A percentile compares a stretch with the other conserved stretches of the same genome.
These are phyloP conservation scores for Euproctis similis DNA, from an alignment of 2,888 invertebrate genomes.

Conservation along the genomic window DNA sequence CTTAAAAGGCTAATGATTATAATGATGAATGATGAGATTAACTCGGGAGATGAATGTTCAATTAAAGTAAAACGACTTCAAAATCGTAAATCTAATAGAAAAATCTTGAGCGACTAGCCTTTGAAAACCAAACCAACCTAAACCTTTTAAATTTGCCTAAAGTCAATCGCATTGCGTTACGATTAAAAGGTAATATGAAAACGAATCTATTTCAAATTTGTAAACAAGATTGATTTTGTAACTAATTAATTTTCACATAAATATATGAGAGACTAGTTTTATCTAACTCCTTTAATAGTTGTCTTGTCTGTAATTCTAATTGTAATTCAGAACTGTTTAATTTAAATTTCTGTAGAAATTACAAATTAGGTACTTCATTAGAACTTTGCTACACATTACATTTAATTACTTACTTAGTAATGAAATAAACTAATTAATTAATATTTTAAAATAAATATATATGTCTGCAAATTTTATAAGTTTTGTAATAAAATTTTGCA, in stretches of 20 bases:
- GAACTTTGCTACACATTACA: slow-evolving; percentile 1
- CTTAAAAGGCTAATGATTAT: too few relatives aligned
- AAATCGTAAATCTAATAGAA: too few relatives aligned
- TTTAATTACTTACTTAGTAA: too few relatives aligned
- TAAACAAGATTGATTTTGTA: slow-evolving; percentile 13
- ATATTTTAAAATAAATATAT: background rate
- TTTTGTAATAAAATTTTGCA: too few relatives aligned
- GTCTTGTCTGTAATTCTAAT: slow-evolving; percentile 17
- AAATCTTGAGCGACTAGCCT: too few relatives aligned
- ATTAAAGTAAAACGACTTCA: too few relatives aligned
- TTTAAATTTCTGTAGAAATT: slow-evolving; percentile 11
- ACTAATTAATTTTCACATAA: slow-evolving; percentile 24
- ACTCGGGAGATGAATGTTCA: too few relatives aligned
- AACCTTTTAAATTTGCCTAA: too few relatives aligned
- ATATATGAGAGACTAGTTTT: slow-evolving; percentile 21
- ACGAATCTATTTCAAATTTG: too few relatives aligned
- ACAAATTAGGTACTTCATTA: slow-evolving; percentile 3
- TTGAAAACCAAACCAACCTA: slow-evolving; percentile 17
- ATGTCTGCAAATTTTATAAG: background rate
- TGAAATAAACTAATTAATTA: slow-evolving; percentile 2
- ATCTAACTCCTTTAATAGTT: slow-evolving; percentile 32
- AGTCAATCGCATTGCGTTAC: too few relatives aligned
- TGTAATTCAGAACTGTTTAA: slow-evolving; percentile 19
- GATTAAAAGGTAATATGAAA: too few relatives aligned
- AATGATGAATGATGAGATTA: too few relatives aligned